Evolutionary conservation across 2,797 vertebrate species (phyloP), one percentile per base, ranked within the genome.

Genomic region (Silurus aristotelis): DNA sequence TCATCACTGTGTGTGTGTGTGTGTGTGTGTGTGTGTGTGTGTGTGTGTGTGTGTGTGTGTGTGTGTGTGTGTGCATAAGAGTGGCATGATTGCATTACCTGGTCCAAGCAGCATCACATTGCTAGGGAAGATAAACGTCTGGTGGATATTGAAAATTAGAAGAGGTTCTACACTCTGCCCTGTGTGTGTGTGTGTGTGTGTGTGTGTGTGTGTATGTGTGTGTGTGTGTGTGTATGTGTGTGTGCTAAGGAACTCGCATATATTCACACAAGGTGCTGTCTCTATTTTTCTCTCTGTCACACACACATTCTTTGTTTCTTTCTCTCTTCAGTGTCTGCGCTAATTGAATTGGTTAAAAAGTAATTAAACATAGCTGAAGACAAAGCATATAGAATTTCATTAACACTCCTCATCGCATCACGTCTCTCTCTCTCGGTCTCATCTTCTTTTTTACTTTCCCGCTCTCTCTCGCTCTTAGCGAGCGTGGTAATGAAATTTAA

Each of bases 351-450:
- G 5, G 22, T 84, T 77, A 77, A 68, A 78, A 68, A 43, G 83
- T 68, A 38, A 78, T 84, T 78, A 78, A 78, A 55, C 25, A 67
- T 31, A 78, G 27, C 73, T 56, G 64, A 60, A 70, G 83, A 79
- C 83, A 79, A 79, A 84, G 75, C 64, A 58, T 84, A 43, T 46
- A 58, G 64, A 84, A 68, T 84, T 68, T 84, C 31, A 78, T 84
- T 70, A 84, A 43, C 83, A 58, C 48, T 56, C 27, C 46, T 68
- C 73, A 78, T 25, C 25, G 25, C 43, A 27, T 73, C 82, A 27
- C 25, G 20, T 61, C 14, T 27, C n/a, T 27, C n/a, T 27, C 13
- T 48, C 46, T 73, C 15, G 27, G 3, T 58, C 6, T 31, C 17
- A 55, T 52, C 1, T 7, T 55, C 43, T 17, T 38, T 22, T 2